Percentiles rank a stretch among this genome's conserved stretches.
phyloP scores from a whole-genome alignment of 2,797 vertebrate species.

The Cyclura pinguis region DNA sequence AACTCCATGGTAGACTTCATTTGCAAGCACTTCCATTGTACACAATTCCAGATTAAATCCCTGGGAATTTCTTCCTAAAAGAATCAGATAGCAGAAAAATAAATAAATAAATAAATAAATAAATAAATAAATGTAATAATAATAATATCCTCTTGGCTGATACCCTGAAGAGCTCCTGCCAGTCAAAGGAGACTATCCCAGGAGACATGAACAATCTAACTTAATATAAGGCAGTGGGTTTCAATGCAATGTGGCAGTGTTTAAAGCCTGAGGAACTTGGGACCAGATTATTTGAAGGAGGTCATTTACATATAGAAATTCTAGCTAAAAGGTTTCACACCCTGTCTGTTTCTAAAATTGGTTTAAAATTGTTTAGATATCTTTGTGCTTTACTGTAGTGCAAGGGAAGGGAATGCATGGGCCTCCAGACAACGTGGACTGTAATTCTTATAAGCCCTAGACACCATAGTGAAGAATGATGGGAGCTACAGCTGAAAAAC shows the following conservation, averaged over 20 bases:
- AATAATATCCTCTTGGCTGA: background rate
- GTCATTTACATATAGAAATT: background rate
- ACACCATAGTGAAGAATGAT: too few relatives aligned
- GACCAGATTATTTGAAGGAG: too few relatives aligned
- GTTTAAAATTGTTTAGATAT: background rate
- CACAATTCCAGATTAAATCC: background rate
- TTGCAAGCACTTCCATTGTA: background rate
- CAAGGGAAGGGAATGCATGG: too few relatives aligned
- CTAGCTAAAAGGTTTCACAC: background rate
- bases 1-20: background rate
- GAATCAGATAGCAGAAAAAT: background rate
- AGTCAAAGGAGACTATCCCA: background rate
- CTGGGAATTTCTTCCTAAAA: background rate
- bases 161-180: background rate
- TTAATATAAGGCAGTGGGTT: background rate
- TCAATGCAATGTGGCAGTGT: background rate
- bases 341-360: background rate
- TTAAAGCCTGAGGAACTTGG: too few relatives aligned
- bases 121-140: background rate
- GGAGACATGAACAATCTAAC: background rate
- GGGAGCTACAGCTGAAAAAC: too few relatives aligned
- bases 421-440: too few relatives aligned
- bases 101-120: too few relatives aligned
- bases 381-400: background rate
- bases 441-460: too few relatives aligned